Evolutionary conservation across 2,888 invertebrate genomes (phyloP).

Genomic region (Drosophila anomelani): DNA sequence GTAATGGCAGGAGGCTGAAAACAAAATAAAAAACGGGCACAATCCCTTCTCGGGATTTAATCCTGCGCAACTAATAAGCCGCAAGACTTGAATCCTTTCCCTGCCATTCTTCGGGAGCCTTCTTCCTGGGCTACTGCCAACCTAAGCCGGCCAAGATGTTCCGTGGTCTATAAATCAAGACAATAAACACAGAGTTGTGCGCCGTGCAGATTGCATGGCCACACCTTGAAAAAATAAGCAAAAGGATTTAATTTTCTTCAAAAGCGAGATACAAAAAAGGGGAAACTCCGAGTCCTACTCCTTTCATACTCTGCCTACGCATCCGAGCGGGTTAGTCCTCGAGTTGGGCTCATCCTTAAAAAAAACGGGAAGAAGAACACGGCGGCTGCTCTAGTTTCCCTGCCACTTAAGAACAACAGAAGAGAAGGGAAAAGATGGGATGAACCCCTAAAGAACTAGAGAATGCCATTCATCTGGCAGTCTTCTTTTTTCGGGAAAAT

Average conservation of each 20-base stretch:
- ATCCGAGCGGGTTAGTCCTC: constrained; percentile 35
- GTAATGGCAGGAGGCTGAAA: constrained; percentile 37
- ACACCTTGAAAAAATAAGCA: constrained; percentile 81
- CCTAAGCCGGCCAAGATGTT: constrained; percentile 50
- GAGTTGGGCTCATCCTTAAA: constrained; percentile 30
- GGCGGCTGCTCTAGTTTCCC: constrained; percentile 47
- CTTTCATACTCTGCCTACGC: constrained; percentile 72
- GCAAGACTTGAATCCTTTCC: constrained; percentile 71
- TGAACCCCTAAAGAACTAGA: constrained; percentile 18
- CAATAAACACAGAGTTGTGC: constrained; percentile 52
- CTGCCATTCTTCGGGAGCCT: constrained; percentile 34
- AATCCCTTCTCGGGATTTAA: constrained; percentile 66
- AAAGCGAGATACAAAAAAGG: constrained; percentile 29
- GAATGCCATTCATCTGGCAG: constrained; percentile 60
- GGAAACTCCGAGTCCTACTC: constrained; percentile 55
- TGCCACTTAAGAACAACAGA: constrained; percentile 42
- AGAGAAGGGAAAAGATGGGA: constrained; percentile 17
- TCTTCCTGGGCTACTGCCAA: constrained; percentile 12
- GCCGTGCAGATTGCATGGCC: constrained; percentile 64
- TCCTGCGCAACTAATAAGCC: constrained; percentile 79
- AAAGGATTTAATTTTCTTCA: constrained; percentile 70
- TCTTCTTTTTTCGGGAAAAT: constrained; percentile 66
- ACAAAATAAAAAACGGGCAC: constrained; percentile 2
- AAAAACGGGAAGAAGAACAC: constrained; percentile 33
- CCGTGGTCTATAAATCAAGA: constrained; percentile 60